A percentile compares a stretch with the other conserved stretches of the same genome.
Evolutionary conservation across 2,888 invertebrate species (phyloP).

Genomic region (Diachrysia chrysitis): DNA sequence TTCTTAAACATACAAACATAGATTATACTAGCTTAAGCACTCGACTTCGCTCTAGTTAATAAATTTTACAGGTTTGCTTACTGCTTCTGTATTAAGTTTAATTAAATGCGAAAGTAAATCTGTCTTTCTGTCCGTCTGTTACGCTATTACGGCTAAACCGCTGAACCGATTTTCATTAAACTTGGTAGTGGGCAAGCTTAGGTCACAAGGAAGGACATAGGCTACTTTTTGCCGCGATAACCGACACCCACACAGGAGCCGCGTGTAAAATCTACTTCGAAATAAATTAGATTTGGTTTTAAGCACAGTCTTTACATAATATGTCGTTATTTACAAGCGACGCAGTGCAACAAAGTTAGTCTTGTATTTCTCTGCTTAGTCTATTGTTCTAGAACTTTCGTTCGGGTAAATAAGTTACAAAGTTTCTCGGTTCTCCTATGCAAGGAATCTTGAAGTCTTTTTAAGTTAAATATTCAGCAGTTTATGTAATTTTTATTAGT

Average conservation of each 20-base stretch:
- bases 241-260: too few species aligned
- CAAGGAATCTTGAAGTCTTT: constrained; percentile 2
- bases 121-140: too few species aligned
- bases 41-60: too few species aligned
- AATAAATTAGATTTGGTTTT: too few species aligned
- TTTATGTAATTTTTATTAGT: not conserved
- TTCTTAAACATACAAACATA: not conserved
- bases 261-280: too few species aligned
- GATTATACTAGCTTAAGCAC: not conserved
- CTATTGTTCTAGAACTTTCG: constrained; percentile 27
- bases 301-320: not conserved
- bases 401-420: constrained; percentile 37
- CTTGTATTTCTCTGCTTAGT: constrained; percentile 9
- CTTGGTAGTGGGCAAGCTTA: too few species aligned
- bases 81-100: too few species aligned
- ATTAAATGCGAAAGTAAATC: too few species aligned
- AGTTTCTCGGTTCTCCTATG: constrained; percentile 27
- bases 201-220: too few species aligned
- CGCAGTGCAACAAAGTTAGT: constrained; percentile 7
- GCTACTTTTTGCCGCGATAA: too few species aligned
- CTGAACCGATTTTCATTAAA: too few species aligned
- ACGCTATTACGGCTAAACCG: too few species aligned
- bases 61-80: not conserved
- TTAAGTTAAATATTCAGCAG: constrained; percentile 18
- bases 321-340: not conserved